Conservation (phyloP, 2,797 vertebrate genomes). For the Crenichthys baileyi region DNA sequence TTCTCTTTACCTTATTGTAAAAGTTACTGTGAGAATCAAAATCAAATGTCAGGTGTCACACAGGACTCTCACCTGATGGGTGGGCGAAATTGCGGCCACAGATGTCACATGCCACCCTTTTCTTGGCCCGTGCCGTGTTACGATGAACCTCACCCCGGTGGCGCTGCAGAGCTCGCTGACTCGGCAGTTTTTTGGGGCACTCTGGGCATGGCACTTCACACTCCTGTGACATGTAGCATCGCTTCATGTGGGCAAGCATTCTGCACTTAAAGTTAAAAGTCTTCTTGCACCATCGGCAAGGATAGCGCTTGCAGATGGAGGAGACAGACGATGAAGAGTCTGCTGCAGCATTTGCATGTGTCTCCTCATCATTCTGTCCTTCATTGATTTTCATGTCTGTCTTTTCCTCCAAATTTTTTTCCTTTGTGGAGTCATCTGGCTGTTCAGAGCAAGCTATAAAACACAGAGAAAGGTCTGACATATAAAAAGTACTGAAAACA, state of each 20-base stretch:
- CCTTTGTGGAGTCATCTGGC: constrained; percentile 5
- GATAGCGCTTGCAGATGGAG: constrained; percentile 73
- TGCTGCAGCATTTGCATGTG: rapidly evolving
- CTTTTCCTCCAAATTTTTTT: constrained; percentile 16
- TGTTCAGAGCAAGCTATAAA: constrained; percentile 23
- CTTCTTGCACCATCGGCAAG: constrained; percentile 86
- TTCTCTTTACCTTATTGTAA: background rate
- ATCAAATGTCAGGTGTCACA: background rate
- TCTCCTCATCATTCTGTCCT: constrained; percentile 34
- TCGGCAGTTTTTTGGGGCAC: constrained; percentile 69
- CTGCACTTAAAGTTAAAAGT: constrained; percentile 87
- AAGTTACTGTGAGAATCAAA: background rate
- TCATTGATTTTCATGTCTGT: constrained; percentile 32
- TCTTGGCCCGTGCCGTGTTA: constrained; percentile 65
- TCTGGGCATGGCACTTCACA: constrained; percentile 77
- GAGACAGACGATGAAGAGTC: constrained; percentile 3
- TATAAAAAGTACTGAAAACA: rapidly evolving
- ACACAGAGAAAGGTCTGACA: background rate
- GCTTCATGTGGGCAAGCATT: constrained; percentile 84
- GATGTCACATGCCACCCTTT: constrained; percentile 86
- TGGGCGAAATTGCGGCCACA: constrained; percentile 88
- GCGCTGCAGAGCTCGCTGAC: constrained; percentile 80
- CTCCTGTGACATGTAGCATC: constrained; percentile 80
- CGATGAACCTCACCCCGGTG: constrained; percentile 79
- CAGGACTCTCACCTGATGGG: constrained; percentile 80